Evolutionary conservation across 2,888 invertebrate genomes (phyloP).

Genomic region (Rhyacophila evoluta): DNA sequence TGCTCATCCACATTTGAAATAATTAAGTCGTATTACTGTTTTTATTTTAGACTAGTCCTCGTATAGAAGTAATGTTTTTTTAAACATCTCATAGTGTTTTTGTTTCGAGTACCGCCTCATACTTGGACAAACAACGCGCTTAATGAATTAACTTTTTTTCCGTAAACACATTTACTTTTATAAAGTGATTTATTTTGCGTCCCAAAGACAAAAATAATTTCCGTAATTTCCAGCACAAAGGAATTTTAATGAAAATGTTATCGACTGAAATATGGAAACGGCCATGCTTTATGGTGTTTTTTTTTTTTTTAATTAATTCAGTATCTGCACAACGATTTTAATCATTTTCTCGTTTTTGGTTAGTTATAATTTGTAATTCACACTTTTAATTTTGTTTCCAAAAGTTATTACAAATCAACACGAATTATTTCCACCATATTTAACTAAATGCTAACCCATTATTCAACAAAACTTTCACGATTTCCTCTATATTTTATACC

Average conservation of each 20-base stretch:
- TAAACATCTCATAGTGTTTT: neutral
- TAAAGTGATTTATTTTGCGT: constrained; percentile 10
- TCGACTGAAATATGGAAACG: neutral
- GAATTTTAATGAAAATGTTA: constrained; percentile 22
- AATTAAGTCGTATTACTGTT: neutral
- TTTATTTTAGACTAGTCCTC: neutral
- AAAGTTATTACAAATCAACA: neutral
- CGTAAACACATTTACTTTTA: constrained; percentile 15
- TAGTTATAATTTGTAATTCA: neutral
- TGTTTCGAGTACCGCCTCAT: neutral
- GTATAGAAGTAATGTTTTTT: neutral
- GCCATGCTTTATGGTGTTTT: neutral
- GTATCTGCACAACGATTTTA: neutral
- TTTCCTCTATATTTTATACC: no score
- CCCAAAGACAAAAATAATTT: constrained; percentile 3
- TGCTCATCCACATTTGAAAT: neutral
- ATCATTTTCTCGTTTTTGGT: neutral
- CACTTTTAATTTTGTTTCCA: neutral
- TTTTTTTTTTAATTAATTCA: constrained; percentile 19
- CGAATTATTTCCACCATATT: neutral
- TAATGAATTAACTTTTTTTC: constrained; percentile 17
- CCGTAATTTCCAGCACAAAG: constrained; percentile 4
- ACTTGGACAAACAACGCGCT: neutral
- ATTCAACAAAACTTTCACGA: no score
- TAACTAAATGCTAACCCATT: neutral